phyloP scores from a whole-genome alignment of 2,888 invertebrate species.

The Hymenopus coronatus region DNA sequence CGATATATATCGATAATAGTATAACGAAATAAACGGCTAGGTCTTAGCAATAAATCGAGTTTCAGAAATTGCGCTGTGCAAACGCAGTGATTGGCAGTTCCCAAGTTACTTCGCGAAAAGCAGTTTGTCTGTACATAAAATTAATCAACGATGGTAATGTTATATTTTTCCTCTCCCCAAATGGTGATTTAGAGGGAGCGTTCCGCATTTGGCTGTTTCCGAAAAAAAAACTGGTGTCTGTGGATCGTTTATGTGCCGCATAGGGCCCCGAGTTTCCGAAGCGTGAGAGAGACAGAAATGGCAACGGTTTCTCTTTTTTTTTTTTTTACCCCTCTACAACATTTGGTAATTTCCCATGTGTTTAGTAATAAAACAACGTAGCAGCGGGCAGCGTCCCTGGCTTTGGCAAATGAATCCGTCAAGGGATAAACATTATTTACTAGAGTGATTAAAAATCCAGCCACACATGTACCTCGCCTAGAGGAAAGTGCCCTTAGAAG shows the following conservation, averaged over 20 bases:
- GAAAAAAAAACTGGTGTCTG: background rate
- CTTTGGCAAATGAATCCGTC: slow-evolving; percentile 2
- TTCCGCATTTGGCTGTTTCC: background rate
- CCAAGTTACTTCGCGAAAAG: background rate
- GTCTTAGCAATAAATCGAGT: background rate
- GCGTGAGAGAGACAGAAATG: background rate
- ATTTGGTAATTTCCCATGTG: slow-evolving; percentile 15
- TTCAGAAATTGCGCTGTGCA: background rate
- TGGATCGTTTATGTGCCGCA: background rate
- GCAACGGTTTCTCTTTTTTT: background rate
- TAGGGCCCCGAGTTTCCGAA: background rate
- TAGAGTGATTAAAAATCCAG: background rate
- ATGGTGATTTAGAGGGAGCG: background rate
- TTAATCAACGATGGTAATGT: background rate
- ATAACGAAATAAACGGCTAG: background rate
- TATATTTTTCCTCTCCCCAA: background rate
- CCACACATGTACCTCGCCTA: background rate
- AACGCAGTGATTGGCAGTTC: background rate
- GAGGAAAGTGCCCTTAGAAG: background rate
- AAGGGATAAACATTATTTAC: slow-evolving; percentile 1
- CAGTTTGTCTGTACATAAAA: background rate
- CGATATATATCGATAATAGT: too few relatives aligned
- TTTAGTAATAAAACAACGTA: background rate
- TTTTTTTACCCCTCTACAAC: background rate
- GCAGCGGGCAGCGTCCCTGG: background rate